Evolutionary conservation across 1,140 invertebrate genomes (phyloP), one percentile per base, ranked within the genome.

Genomic region (Drosophila pandora): DNA sequence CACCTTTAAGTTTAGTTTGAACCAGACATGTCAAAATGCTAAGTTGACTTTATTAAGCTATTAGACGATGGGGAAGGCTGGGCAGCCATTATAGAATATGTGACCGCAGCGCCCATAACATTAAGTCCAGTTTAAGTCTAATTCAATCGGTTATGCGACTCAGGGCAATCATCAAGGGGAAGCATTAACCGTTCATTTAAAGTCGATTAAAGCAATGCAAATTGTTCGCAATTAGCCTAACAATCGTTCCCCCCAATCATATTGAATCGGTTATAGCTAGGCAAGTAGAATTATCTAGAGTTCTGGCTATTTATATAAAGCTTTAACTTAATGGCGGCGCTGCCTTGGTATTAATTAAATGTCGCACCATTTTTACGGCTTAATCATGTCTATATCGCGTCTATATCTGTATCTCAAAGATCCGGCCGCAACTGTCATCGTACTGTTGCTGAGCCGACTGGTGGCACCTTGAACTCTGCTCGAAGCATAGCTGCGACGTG

Each of bases 401-500:
- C 34, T 37, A 60, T 41, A 52, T 43, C 34, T 32, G 68, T n/a
- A 82, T 37, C 62, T 17, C 8, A 23, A 17, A 43, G 62, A 60
- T 54, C 47, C 54, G 17, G 34, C 13, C 43, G 41, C 32, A 61
- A 28, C 53, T 64, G 47, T 13, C 69, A 65, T 63, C 63, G 48
- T 37, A 39, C 65, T 53, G 47, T 71, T 71, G 67, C 68, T n/a
- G 68, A 47, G 61, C 50, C 39, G 13, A 34, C 12, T 50, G 12
- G 28, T 22, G 22, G 34, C 58, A 65, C 82, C 81, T 87, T 85
- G 82, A 85, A 87, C 81, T 81, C 61, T 70, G 68, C 62, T 67
- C 50, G 50, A 76, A 54, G 72, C 63, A 53, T 39, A 68, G 62
- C 63, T 57, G 63, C 59, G 69, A 73, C 73, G 56, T 73, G 59